Conservation (phyloP, 2,888 invertebrate genomes). For the Patella depressa region DNA sequence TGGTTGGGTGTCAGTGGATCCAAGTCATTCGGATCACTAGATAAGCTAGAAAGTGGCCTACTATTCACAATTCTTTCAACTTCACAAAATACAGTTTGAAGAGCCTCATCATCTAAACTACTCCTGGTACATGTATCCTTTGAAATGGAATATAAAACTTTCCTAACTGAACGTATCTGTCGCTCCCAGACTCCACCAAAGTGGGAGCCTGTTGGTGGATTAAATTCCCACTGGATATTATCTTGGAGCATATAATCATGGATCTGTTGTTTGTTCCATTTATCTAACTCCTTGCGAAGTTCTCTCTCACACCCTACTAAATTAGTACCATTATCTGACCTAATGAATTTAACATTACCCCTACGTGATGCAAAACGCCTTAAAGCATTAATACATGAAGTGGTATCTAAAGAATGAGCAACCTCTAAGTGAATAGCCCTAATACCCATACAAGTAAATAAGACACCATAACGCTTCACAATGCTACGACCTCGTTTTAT, state of each 20-base stretch:
- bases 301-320: constrained; percentile 13
- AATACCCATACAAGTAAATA: background rate
- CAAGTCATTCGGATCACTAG: constrained; percentile 27
- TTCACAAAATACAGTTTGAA: constrained; percentile 34
- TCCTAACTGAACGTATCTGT: constrained; percentile 31
- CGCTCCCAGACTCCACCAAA: constrained; percentile 3
- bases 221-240: constrained; percentile 9
- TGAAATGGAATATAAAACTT: constrained; percentile 25
- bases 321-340: constrained; percentile 10
- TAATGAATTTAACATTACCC: background rate
- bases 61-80: constrained; percentile 35
- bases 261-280: background rate
- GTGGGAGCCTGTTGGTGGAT: constrained; percentile 10
- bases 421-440: background rate
- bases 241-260: background rate
- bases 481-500: background rate
- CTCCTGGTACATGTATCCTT: constrained; percentile 11
- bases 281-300: constrained; percentile 5
- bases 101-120: constrained; percentile 30
- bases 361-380: background rate
- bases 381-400: constrained; percentile 6
- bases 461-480: constrained; percentile 12
- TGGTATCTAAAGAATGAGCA: background rate
- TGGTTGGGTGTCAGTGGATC: constrained; percentile 35
- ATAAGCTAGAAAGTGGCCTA: constrained; percentile 30